Evolutionary conservation across 2,797 vertebrate species (phyloP).

Genomic region (Eleutherodactylus coqui): DNA sequence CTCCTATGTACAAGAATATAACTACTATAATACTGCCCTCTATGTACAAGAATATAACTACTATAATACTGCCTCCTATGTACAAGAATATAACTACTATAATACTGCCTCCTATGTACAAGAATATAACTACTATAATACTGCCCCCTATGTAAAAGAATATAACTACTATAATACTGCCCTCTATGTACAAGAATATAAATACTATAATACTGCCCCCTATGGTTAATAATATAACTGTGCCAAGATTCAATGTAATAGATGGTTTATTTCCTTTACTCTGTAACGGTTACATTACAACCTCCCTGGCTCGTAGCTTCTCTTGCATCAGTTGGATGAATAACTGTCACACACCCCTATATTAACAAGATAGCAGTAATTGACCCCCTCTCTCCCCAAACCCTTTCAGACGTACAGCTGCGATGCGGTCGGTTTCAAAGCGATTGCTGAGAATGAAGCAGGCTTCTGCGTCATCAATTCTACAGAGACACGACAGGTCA

Average conservation of each 20-base stretch:
- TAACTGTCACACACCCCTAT: background rate
- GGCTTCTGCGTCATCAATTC: constrained; percentile 87
- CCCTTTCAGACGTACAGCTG: constrained; percentile 77
- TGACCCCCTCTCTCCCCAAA: background rate
- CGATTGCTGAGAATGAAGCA: constrained; percentile 89
- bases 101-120: no score
- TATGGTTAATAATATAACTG: no score
- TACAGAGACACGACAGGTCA: constrained; percentile 62
- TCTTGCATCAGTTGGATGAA: background rate
- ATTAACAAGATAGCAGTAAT: background rate
- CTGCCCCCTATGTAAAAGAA: background rate
- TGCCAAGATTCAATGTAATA: background rate
- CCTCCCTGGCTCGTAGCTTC: background rate
- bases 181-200: background rate
- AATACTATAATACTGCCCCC: no score
- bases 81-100: no score
- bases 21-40: background rate
- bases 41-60: background rate
- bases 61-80: background rate
- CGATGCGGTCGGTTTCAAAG: constrained; percentile 87
- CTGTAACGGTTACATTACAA: background rate
- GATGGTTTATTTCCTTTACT: background rate
- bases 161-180: background rate
- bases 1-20: background rate
- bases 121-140: no score